These are phyloP conservation scores for Kryptolebias ocellatus DNA, from an alignment of 2,797 vertebrate genomes.

Conservation along the genomic window DNA sequence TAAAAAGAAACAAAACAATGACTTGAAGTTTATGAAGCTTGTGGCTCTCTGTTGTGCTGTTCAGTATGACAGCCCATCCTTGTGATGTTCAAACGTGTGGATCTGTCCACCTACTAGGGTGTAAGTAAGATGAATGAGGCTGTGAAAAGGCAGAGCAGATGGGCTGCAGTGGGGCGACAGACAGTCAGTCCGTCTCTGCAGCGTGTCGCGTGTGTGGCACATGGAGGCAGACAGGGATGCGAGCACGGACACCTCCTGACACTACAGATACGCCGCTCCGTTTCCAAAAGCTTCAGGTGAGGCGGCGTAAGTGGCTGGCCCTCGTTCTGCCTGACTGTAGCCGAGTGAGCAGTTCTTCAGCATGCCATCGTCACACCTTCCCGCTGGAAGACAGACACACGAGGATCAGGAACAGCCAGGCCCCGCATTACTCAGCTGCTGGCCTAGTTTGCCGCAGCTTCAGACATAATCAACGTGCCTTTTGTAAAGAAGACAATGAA, in stretches of 20 bases:
- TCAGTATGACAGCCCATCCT: slow-evolving; percentile 21
- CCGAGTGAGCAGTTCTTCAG: slow-evolving; percentile 38
- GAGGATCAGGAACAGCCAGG: slow-evolving; percentile 34
- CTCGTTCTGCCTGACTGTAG: slow-evolving; percentile 36
- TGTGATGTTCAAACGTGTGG: slow-evolving; percentile 21
- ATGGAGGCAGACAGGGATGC: slow-evolving; percentile 51
- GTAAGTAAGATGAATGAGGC: slow-evolving; percentile 61
- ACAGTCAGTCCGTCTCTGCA: slow-evolving; percentile 54
- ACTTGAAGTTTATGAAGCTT: background rate
- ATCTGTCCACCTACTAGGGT: slow-evolving; percentile 13
- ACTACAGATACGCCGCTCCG: slow-evolving; percentile 55
- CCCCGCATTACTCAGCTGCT: slow-evolving; percentile 52
- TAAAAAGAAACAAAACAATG: background rate
- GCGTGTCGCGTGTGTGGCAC: slow-evolving; percentile 58
- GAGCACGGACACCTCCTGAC: slow-evolving; percentile 48
- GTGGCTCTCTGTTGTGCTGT: background rate
- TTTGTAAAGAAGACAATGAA: slow-evolving; percentile 28
- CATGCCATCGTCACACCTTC: slow-evolving; percentile 48
- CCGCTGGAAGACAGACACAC: slow-evolving; percentile 54
- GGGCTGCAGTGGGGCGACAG: slow-evolving; percentile 27
- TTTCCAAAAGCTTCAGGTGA: slow-evolving; percentile 50
- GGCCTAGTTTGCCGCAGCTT: slow-evolving; percentile 49
- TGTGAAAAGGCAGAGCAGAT: slow-evolving; percentile 50
- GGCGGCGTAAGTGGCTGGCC: slow-evolving; percentile 36
- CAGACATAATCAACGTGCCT: slow-evolving; percentile 31